These are phyloP conservation scores for Ectropis crepuscularia DNA, from an alignment of 2,888 invertebrate genomes.

Conservation along the genomic window DNA sequence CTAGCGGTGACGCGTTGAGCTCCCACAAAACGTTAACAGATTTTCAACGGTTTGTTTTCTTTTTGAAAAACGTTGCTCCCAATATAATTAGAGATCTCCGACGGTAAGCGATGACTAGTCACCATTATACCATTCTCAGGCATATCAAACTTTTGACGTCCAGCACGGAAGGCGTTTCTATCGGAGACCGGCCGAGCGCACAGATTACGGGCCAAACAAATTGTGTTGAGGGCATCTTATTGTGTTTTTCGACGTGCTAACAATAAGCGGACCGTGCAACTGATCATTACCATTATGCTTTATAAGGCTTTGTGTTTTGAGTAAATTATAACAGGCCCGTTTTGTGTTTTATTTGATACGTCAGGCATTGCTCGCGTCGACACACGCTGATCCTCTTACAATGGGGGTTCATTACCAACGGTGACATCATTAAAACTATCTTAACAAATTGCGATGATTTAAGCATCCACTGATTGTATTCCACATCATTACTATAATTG, in stretches of 20 bases:
- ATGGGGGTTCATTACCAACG: conserved; percentile 77
- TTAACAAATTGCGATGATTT: conserved; percentile 61
- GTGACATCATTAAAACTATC: conserved; percentile 75
- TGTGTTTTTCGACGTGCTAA: conserved; percentile 78
- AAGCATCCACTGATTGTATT: conserved; percentile 46
- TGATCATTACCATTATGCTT: conserved; percentile 83
- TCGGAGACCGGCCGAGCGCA: conserved; percentile 62
- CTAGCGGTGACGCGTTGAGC: conserved; percentile 61
- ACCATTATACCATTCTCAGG: conserved; percentile 70
- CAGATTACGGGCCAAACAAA: conserved; percentile 79
- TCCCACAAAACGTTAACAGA: conserved; percentile 77
- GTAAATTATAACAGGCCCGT: conserved; percentile 83
- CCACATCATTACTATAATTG: conserved; percentile 56
- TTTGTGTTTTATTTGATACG: conserved; percentile 75
- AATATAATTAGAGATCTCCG: conserved; percentile 76
- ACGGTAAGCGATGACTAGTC: conserved; percentile 76
- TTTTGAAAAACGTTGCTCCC: conserved; percentile 67
- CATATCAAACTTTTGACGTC: conserved; percentile 64
- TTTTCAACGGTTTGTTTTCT: conserved; percentile 78
- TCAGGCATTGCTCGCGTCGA: conserved; percentile 57
- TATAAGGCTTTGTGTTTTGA: conserved; percentile 84
- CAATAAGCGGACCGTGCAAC: conserved; percentile 78
- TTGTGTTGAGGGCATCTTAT: conserved; percentile 76
- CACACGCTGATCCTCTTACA: conserved; percentile 60
- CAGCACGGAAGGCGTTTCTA: conserved; percentile 63